Base-by-base conservation (phyloP, 2,888 invertebrate genomes). In the Chesias legatella region DNA sequence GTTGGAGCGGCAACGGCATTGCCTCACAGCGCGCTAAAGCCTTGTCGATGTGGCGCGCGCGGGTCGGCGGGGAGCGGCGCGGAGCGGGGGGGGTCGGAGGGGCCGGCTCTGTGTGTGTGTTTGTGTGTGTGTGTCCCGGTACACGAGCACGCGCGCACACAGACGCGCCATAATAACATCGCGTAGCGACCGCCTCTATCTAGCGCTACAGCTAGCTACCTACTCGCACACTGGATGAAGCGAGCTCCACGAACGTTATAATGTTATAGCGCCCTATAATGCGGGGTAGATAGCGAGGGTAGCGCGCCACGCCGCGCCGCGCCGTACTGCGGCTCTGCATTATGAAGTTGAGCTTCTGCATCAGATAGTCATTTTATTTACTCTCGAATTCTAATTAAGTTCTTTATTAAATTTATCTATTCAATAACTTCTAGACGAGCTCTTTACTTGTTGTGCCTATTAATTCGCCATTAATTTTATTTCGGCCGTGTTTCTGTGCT, bases 1-100 rank as follows among this genome's bases (percentile, higher is more conserved):
- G 83, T 77, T 79, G 81, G 80, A 74, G 67, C 78, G 76, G 79
- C 80, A 79, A 72, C 78, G 82, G 79, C 81, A 79, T 86, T 86
- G 85, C 86, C 75, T 80, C 85, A 85, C 77, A 75, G 72, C 68
- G 65, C 73, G 77, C 71, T 72, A 68, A 56, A 78, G 79, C 73
- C 79, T 74, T 76, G 79, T 72, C 79, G 76, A 70, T 66, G 68
- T 71, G 65, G 61, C 69, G 63, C 60, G 60, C 61, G 61, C 56
- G 68, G 65, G 63, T 56, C 60, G 63, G 40, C 49, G 61, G 51
- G 61, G 64, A 45, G 59, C 44, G 51, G 57, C 46, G 67, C 48
- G 65, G 49, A 30, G 35, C 51, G 61, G 43, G 63, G 45, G 57
- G 60, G 46, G 53, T 49, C 54, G 56, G 53, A 30, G 43, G 54